Percentiles rank a stretch among this genome's conserved stretches.
Evolutionary conservation across 2,113 vertebrate genomes (phyloP).

Genomic region (Eclectus roratus): DNA sequence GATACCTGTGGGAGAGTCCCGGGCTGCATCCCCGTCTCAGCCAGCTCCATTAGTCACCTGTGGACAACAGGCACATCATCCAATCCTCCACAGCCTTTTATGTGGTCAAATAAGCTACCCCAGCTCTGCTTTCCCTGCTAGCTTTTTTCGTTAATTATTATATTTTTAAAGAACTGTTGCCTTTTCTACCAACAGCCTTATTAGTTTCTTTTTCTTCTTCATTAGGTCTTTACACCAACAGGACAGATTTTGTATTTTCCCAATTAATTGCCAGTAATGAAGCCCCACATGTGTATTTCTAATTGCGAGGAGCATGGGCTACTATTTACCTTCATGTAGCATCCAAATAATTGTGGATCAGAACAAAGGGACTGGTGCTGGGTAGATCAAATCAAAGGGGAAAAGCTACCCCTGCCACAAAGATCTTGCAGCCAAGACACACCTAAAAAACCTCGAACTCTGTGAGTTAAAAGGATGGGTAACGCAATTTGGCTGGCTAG

Average conservation of each 20-base stretch:
- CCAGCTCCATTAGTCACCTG: not conserved
- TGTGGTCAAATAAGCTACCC: not conserved
- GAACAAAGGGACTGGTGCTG: not conserved
- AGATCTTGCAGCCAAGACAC: not conserved
- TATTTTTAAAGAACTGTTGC: not conserved
- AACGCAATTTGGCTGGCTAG: not conserved
- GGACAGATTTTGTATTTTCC: not conserved
- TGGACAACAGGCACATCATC: not conserved
- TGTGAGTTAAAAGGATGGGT: fast-evolving
- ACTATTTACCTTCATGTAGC: not conserved
- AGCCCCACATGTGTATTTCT: not conserved
- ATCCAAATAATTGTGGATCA: not conserved
- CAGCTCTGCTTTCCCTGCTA: not conserved
- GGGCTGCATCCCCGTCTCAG: not conserved
- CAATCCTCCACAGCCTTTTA: not conserved
- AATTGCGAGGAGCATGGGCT: not conserved
- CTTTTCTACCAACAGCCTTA: not conserved
- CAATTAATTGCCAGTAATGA: not conserved
- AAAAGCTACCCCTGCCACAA: not conserved
- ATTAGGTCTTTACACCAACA: not conserved
- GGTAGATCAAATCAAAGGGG: not conserved
- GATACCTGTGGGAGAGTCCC: not conserved
- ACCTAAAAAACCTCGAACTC: not conserved
- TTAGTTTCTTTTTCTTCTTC: not conserved
- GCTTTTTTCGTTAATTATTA: not conserved